Percentiles rank a stretch among this genome's conserved stretches.
Conservation (phyloP, 2,113 vertebrate species). For the Orthonyx spaldingii region DNA sequence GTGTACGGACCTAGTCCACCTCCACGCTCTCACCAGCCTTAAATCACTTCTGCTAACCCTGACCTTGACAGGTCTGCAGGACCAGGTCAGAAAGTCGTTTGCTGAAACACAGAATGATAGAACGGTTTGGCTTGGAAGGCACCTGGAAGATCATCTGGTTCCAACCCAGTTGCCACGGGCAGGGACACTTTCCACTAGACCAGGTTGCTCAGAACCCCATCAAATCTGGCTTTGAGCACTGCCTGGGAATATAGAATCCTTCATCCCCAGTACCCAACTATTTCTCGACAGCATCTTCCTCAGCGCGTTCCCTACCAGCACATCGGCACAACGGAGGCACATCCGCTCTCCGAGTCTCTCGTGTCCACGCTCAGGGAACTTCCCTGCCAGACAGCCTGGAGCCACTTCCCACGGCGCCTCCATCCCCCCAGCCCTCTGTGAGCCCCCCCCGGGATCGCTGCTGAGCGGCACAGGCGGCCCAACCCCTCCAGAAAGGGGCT, state of each 20-base stretch:
- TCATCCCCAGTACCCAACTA: not conserved
- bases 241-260: not conserved
- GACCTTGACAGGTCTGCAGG: not conserved
- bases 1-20: fast-evolving
- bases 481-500: not conserved
- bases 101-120: not conserved
- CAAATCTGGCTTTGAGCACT: not conserved
- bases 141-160: not conserved
- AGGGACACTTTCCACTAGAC: not conserved
- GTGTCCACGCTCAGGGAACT: not conserved
- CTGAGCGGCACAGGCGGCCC: not conserved
- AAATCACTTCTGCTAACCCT: not conserved
- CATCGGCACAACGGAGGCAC: not conserved
- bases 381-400: not conserved
- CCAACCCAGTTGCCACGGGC: not conserved
- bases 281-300: not conserved
- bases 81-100: not conserved
- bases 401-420: not conserved
- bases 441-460: not conserved
- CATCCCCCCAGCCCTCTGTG: not conserved
- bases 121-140: not conserved
- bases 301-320: not conserved
- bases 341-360: not conserved
- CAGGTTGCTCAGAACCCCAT: not conserved
- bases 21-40: not conserved